Evolutionary conservation across 2,113 vertebrate genomes (phyloP), one percentile per base, ranked within the genome.

Genomic region (Seriola aureovittata): DNA sequence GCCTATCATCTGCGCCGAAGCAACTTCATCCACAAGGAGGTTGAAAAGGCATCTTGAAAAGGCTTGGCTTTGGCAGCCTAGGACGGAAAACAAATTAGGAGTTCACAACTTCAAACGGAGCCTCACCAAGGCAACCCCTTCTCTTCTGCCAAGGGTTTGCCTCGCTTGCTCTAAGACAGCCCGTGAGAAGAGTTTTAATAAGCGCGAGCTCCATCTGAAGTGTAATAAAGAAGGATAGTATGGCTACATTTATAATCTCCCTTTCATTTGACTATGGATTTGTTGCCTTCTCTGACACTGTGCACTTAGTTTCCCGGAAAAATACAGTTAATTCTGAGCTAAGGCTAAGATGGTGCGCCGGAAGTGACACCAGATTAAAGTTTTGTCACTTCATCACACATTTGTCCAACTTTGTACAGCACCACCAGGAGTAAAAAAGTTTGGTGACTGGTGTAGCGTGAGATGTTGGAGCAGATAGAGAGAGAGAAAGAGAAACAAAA

Each of bases 31-130:
- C 80, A 32, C 2, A 4, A 36, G 19, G 65, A 76, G 72, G 60
- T 73, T 58, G 84, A 90, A 86, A 89, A 80, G 71, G 73, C 78
- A 76, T 82, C 82, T 79, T 81, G 72, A 86, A 74, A 84, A 85
- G 80, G 72, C 73, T 64, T 8, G 63, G 67, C 69, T 62, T 62
- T 85, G 81, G 83, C 82, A 90, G 71, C 58, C 60, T 54, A 13
- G 65, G 66, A 85, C 36, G 48, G 71, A 84, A 89, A 86, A 84
- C 77, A 79, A 92, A 91, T 87, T 82, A 86, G 73, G 75, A 80
- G 78, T 85, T 80, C 75, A 69, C 50, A 50, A 80, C 87, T 88
- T 93, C 86, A 91, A 92, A 87, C 76, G 50, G 32, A 60, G 80
- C 77, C 12, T 87, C 85, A 84, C 87, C 88, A 87, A 85, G 84